Conservation (phyloP, 2,797 vertebrate species). For the Distichodus sexfasciatus region DNA sequence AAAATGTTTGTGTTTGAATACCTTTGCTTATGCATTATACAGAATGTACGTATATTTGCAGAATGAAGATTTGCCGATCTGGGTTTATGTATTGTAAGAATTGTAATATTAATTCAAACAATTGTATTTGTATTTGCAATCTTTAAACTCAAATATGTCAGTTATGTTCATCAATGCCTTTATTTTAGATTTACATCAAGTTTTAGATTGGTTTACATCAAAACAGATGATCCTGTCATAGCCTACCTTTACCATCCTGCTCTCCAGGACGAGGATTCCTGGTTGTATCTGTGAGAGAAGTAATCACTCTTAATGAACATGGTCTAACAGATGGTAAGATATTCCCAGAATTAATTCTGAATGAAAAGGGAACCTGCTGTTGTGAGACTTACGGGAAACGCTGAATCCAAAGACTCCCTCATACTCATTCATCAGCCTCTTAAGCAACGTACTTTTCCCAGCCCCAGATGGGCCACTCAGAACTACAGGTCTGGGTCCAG, state of each 20-base stretch:
- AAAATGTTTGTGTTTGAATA: no score
- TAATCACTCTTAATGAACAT: background rate
- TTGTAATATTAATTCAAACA: no score
- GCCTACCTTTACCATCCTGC: conserved; percentile 89
- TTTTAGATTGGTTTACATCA: no score
- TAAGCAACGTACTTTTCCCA: conserved; percentile 95
- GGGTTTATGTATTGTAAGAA: no score
- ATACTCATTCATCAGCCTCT: conserved; percentile 85
- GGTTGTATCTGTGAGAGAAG: conserved; percentile 83
- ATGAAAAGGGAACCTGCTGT: background rate
- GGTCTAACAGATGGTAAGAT: background rate
- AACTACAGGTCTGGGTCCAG: conserved; percentile 90
- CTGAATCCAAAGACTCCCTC: conserved; percentile 92
- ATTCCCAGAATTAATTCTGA: background rate
- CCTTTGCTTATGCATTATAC: no score
- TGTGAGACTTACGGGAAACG: conserved; percentile 95
- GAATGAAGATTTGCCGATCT: no score
- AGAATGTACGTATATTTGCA: no score
- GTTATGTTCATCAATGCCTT: no score
- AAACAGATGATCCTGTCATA: no score
- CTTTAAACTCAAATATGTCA: no score
- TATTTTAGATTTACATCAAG: no score
- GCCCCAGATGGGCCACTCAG: conserved; percentile 94
- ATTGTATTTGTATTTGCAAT: no score
- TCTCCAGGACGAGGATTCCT: conserved; percentile 89